Base-by-base conservation (phyloP, 2,888 invertebrate species). In the Nymphalis urticae region DNA sequence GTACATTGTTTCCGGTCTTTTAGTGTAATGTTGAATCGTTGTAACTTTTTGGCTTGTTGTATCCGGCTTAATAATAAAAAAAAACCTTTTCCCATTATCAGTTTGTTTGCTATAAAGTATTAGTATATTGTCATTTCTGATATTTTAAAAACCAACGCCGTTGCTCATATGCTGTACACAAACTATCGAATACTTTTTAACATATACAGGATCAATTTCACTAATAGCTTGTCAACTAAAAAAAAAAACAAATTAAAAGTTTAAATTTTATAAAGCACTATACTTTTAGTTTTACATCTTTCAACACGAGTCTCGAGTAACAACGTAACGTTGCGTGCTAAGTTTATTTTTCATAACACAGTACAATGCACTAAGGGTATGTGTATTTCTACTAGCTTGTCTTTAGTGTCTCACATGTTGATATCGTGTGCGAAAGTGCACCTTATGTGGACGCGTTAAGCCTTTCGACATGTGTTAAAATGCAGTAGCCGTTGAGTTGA, bases 381-480 rank as follows among this genome's bases (percentile, higher is more conserved):
- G 75, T 71, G 75, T 75, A 65, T 71, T 67, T 67, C 72, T 71
- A 70, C 70, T 66, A 64, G 73, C 56, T 59, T 63, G 68, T 64
- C 54, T 58, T 68, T 32, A 21, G 68, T 59, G 48, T 56, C 42
- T 42, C 62, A 70, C 72, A 64, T 69, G 67, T 64, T 62, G 61
- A 32, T 56, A 56, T 32, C 53, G 21, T 42, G 56, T 70, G 58
- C 58, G 66, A 72, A 69, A 72, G 53, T 74, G 61, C 17, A 67
- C 83, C 83, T 78, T 86, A 83, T 80, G 77, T 74, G 75, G 75
- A 79, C 73, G 82, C 69, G 75, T 75, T 83, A 83, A 81, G 75
- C 69, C 61, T 56, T 69, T 71, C 67, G 66, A 66, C 68, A 69
- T 65, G 66, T 64, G 72, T 66, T 69, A 63, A 69, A 71, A 70